Evolutionary conservation across 2,888 invertebrate genomes (phyloP), one percentile per base, ranked within the genome.

Genomic region (Drosophila maculinotata): DNA sequence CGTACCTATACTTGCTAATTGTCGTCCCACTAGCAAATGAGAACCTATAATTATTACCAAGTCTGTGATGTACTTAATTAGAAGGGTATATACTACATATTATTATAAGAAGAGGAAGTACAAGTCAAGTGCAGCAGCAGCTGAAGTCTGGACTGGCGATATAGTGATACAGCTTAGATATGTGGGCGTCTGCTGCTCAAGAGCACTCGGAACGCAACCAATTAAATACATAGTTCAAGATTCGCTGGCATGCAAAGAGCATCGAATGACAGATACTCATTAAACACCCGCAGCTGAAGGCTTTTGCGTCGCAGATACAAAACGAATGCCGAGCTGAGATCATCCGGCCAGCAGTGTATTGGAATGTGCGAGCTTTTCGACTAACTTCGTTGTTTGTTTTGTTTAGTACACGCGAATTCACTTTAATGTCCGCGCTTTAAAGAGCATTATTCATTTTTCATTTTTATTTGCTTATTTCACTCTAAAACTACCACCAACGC

Each of bases 141-240:
- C 58, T 68, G 56, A 51, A 54, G 54, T 51, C 57, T 7, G 49
- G 67, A 51, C 54, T 10, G 51, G 31, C 51, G 8, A 42, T 54
- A 31, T 39, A 44, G 36, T 51, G 36, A 31, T 25, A 31, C 42
- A 26, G 30, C n/a, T 35, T 15, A 8, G 30, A 14, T 51, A 48
- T 48, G 83, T 81, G 85, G 85, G 87, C 67, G 87, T 47, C 14
- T n/a, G n/a, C n/a, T n/a, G n/a, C n/a, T n/a, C n/a, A n/a, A n/a
- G n/a, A 33, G 47, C 76, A 58, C 52, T 53, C 33, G 20, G 39
- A 44, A 38, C 48, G 51, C 51, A 48, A 53, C 15, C 58, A 56
- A 54, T 68, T 63, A 75, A 70, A 81, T 57, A 45, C 12, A 31
- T 12, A 51, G 58, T 76, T 75, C 67, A 73, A 74, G 63, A 80